Evolutionary conservation across 1,140 invertebrate species (phyloP).

Genomic region (Trypoxylus dichotomus): DNA sequence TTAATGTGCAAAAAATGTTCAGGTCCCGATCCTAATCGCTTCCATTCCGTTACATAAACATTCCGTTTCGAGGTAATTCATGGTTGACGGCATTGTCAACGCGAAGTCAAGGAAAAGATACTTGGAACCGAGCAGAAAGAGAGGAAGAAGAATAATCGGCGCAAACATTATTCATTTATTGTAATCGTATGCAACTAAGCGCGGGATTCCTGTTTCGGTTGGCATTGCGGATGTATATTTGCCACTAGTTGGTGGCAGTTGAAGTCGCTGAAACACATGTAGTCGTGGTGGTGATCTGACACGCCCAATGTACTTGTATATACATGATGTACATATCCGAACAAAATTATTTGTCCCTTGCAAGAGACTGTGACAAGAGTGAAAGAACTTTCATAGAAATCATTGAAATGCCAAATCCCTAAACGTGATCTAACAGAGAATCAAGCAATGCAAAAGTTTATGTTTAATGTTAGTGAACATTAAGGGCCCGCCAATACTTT

Average conservation of each 20-base stretch:
- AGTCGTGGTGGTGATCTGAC: not conserved
- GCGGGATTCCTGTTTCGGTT: not conserved
- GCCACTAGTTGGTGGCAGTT: slow-evolving; percentile 6
- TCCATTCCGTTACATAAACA: not conserved
- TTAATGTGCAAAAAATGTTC: not conserved
- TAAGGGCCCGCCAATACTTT: no score
- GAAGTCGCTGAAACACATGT: not conserved
- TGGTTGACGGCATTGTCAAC: not conserved
- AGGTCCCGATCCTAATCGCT: not conserved
- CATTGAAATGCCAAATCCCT: no score
- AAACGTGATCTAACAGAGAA: no score
- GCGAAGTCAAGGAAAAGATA: not conserved
- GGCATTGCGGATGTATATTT: not conserved
- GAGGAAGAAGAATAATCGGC: not conserved
- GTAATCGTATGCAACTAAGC: not conserved
- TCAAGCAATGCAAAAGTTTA: no score
- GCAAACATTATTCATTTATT: slow-evolving; percentile 8
- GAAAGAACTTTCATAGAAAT: no score
- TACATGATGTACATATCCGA: not conserved
- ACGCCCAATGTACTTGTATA: not conserved
- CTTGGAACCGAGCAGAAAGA: not conserved
- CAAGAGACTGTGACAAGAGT: no score
- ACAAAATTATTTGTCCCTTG: no score
- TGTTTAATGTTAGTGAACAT: no score
- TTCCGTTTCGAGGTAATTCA: not conserved